Evolutionary conservation across 2,888 invertebrate species (phyloP).

Genomic region (Nephrotoma guestfalica): DNA sequence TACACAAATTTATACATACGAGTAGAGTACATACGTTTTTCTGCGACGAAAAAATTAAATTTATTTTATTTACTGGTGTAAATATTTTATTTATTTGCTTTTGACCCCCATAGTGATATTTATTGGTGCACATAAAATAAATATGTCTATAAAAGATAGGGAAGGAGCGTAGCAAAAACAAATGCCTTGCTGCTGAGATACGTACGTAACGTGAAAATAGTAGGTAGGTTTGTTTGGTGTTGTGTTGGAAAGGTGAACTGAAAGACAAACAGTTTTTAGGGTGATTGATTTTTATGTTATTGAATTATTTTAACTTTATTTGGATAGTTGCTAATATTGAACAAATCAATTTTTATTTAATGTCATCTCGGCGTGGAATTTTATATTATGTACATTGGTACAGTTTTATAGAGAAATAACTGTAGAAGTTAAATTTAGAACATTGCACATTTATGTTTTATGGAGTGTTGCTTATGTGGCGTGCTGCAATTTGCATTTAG

Average conservation of each 20-base stretch:
- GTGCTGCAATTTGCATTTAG: too few relatives aligned
- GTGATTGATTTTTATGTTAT: not conserved
- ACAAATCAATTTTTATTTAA: not conserved
- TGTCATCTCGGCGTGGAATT: not conserved
- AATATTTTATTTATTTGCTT: not conserved
- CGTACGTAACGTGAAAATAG: not conserved
- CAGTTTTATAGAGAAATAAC: too few relatives aligned
- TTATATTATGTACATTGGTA: too few relatives aligned
- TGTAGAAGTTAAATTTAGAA: too few relatives aligned
- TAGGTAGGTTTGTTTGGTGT: not conserved
- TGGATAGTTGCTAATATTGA: not conserved
- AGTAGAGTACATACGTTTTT: not conserved
- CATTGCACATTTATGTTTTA: too few relatives aligned
- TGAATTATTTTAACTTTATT: not conserved
- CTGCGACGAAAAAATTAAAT: not conserved
- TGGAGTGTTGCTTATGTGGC: too few relatives aligned
- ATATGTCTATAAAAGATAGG: not conserved
- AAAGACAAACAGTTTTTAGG: not conserved
- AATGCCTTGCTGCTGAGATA: not conserved
- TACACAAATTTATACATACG: not conserved
- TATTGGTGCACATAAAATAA: not conserved
- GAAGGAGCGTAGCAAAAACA: not conserved
- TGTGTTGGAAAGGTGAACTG: not conserved
- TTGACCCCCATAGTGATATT: not conserved
- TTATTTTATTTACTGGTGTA: not conserved